These are phyloP conservation scores for Platycercus adscitus DNA, from an alignment of 2,113 vertebrate species.

Conservation along the genomic window DNA sequence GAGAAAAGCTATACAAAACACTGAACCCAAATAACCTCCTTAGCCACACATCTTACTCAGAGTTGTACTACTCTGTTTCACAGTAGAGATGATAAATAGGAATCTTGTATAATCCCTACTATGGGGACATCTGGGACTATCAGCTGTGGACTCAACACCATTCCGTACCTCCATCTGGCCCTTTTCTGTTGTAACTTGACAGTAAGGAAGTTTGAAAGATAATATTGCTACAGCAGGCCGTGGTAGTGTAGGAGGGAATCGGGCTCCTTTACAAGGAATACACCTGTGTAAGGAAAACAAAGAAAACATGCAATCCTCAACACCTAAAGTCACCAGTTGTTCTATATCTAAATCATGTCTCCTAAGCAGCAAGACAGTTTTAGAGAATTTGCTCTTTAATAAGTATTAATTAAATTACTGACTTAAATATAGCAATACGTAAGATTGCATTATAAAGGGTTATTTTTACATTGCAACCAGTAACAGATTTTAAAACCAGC, in stretches of 20 bases:
- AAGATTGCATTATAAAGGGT: background rate
- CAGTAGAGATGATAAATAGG: background rate
- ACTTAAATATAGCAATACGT: background rate
- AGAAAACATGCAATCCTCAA: background rate
- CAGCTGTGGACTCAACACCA: background rate
- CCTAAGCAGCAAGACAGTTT: background rate
- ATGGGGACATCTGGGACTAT: background rate
- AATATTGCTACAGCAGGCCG: slow-evolving; percentile 90
- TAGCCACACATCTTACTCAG: background rate
- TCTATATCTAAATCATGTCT: background rate
- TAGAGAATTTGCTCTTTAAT: background rate
- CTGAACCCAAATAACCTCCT: background rate
- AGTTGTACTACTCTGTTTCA: background rate
- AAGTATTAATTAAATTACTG: background rate
- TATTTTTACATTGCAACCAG: background rate
- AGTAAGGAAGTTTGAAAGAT: slow-evolving; percentile 90
- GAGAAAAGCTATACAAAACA: background rate
- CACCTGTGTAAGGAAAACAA: slow-evolving; percentile 81
- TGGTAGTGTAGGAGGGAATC: slow-evolving; percentile 93
- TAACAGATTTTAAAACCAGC: background rate
- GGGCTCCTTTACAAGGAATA: slow-evolving; percentile 94
- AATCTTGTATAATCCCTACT: background rate
- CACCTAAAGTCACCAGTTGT: background rate
- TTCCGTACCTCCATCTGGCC: slow-evolving; percentile 95
- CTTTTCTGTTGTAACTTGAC: slow-evolving; percentile 92